Base-by-base conservation (phyloP, 2,888 invertebrate species). In the Xestobium rufovillosum region DNA sequence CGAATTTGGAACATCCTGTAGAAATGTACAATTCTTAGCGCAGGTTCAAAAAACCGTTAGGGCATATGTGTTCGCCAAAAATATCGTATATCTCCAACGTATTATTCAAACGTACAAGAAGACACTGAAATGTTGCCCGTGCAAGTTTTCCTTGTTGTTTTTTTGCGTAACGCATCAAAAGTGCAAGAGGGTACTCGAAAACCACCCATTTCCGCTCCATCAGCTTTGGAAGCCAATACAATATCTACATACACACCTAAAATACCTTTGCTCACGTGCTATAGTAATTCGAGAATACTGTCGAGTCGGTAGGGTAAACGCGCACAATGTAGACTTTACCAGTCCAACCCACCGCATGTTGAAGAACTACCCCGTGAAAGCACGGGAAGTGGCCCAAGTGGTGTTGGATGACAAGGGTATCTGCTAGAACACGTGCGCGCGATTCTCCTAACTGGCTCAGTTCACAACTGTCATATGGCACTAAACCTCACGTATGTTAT, bases 361-460 rank as follows among this genome's bases (percentile, higher is more conserved):
- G n/a, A n/a, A n/a, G n/a, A n/a, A n/a, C n/a, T n/a, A 47, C 50
- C 50, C 48, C 50, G 48, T 50, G 51, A 54, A 55, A 51, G 51
- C 53, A 59, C 54, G 61, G 61, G 61, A 63, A 60, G 59, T 59
- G 50, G 57, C 57, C 60, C 50, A 49, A 53, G 52, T 52, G 52
- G 50, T 53, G 50, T 51, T 51, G 48, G 51, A 55, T 63, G 56
- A 58, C 61, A 56, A 56, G 57, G 55, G 55, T 55, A 57, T 56
- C 52, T 57, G 47, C 42, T 47, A 45, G 53, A 61, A 63, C 63
- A 62, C 61, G 63, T 62, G 63, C 61, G 59, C 53, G 42, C 49
- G 51, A 53, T 51, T 46, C 41, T 34, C 38, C 46, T 43, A 39
- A 36, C 40, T 33, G 29, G 32, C 34, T 41, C n/a, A n/a, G n/a